Evolutionary conservation across 1,140 invertebrate species (phyloP).

Genomic region (Anoplophora glabripennis): DNA sequence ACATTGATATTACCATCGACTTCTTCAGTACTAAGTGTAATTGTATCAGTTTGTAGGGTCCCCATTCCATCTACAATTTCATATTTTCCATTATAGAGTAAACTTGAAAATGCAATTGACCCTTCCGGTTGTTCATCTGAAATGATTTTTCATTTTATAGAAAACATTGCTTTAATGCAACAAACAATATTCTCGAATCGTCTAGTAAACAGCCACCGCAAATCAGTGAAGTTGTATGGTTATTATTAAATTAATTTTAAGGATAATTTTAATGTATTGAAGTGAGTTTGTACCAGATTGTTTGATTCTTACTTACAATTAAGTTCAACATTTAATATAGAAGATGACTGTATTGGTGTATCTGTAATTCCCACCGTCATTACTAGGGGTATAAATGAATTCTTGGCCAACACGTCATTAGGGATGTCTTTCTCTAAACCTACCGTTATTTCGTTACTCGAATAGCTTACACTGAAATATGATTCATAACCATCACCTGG

Average conservation of each 20-base stretch:
- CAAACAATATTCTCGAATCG: background rate
- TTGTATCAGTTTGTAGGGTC: background rate
- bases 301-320: background rate
- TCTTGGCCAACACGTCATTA: background rate
- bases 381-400: background rate
- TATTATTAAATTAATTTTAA: no score
- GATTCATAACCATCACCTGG: background rate
- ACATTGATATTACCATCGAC: background rate
- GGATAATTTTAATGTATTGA: no score
- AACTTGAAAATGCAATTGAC: background rate
- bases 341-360: background rate
- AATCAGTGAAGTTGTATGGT: no score
- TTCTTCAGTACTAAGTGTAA: background rate
- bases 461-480: background rate
- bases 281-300: no score
- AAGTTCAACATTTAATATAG: background rate
- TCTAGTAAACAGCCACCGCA: no score
- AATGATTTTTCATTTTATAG: no score
- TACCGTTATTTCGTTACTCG: background rate
- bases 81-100: conserved; percentile 3
- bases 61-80: background rate
- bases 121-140: background rate
- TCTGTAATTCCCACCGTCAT: background rate
- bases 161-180: background rate
- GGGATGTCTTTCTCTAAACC: background rate